Evolutionary conservation across 1,140 invertebrate genomes (phyloP), one percentile per base, ranked within the genome.

Genomic region (Lycorma delicatula): DNA sequence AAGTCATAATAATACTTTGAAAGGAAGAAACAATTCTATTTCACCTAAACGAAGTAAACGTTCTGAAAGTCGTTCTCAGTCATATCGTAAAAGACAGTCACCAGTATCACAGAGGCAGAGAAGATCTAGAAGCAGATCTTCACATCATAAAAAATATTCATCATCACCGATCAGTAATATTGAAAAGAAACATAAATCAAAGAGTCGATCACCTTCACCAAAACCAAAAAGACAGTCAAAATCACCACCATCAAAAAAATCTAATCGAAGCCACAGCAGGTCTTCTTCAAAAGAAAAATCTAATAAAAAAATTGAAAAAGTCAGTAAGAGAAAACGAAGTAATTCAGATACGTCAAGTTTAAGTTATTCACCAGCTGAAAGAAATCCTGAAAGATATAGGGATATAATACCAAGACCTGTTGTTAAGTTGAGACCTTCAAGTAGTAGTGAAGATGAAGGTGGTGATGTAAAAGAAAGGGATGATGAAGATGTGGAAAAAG

Each of bases 281-380:
- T 44, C 41, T 22, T 44, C 41, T 7, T 44, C 41, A 9, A 2
- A 22, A 1, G 23, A 22, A 41, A 53, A 52, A 9, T 56, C 54
- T 56, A 28, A 28, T 2, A 48, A 34, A 29, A 58, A 63, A 57
- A 3, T 26, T 26, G 34, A 54, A 50, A 59, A 63, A 55, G 41
- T 11, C 26, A 56, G 31, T 23, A 47, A 47, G 18, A 28, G 56
- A 52, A 38, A 44, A 29, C 20, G 62, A 38, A 60, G 57, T 47
- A 62, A 57, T 22, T 59, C 59, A 11, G 47, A 53, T 36, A 46
- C 44, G 7, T 64, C 63, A 4, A 62, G 58, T 47, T 28, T 66
- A 16, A 66, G 63, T 47, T 66, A 66, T 48, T 66, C 65, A 12
- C 65, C 65, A 11, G 59, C 64, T 20, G 58, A 63, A 44, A 63